Conservation (phyloP, 2,113 vertebrate genomes). For the Leucoraja erinaceus region DNA sequence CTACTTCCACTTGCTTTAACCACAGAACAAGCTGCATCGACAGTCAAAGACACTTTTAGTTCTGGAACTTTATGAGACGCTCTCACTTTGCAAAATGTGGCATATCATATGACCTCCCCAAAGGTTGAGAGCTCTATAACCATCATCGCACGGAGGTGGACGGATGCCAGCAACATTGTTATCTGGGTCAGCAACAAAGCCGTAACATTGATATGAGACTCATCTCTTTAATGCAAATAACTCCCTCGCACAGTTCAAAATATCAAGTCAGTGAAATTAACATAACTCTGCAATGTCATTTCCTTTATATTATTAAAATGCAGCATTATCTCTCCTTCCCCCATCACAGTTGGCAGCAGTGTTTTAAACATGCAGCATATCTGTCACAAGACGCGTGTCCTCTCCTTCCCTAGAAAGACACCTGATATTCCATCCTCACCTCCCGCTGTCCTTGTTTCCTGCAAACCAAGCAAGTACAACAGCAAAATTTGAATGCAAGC, state of each 20-base stretch:
- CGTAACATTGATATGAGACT: neutral
- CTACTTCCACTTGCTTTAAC: neutral
- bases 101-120: too few species aligned
- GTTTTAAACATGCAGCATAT: neutral
- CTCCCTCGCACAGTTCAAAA: constrained; percentile 17
- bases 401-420: neutral
- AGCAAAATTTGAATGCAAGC: neutral
- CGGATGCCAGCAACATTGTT: too few species aligned
- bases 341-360: neutral
- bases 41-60: too few species aligned
- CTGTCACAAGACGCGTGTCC: neutral
- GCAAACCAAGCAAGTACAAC: neutral
- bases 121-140: too few species aligned
- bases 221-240: neutral
- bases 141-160: too few species aligned
- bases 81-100: too few species aligned
- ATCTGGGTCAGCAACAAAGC: neutral
- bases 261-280: neutral
- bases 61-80: too few species aligned
- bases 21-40: too few species aligned
- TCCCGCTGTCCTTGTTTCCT: neutral
- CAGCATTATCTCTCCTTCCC: neutral
- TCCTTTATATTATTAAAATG: neutral
- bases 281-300: neutral
- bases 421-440: neutral